These are phyloP conservation scores for Pachypeltis micranthus DNA, from an alignment of 1,140 invertebrate species.

Conservation along the genomic window DNA sequence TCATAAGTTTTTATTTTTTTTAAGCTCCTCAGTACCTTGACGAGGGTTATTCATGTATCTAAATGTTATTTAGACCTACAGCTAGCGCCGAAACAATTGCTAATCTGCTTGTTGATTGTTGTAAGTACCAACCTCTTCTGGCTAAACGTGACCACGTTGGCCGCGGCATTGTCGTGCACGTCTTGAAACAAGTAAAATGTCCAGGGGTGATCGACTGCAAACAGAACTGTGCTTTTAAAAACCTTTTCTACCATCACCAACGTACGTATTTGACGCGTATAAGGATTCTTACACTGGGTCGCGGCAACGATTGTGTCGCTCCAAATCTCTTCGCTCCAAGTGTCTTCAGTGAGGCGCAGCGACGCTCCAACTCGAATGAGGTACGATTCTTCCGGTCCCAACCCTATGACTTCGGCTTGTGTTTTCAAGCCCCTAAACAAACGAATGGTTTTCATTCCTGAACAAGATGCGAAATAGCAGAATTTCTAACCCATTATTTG, in stretches of 20 bases:
- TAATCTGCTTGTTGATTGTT: no score
- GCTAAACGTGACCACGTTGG: slow-evolving; percentile 4
- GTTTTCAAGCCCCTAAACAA: not conserved
- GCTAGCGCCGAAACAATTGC: no score
- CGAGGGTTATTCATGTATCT: no score
- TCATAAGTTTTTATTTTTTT: no score
- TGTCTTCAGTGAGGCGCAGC: not conserved
- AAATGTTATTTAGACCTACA: not conserved
- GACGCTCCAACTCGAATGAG: not conserved
- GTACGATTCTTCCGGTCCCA: not conserved
- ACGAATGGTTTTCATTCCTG: not conserved
- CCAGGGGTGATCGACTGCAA: not conserved
- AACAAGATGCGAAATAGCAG: no score
- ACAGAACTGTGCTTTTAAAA: no score
- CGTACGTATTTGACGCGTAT: no score
- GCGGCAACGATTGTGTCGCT: not conserved
- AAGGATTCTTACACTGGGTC: not conserved
- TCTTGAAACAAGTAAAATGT: not conserved
- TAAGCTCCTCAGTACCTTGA: no score
- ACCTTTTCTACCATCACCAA: no score
- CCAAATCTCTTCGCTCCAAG: not conserved
- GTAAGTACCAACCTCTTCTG: not conserved
- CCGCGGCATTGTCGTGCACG: not conserved
- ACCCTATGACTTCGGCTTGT: not conserved
- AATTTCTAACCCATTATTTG: no score